phyloP scores from a whole-genome alignment of 2,113 vertebrate genomes.

The Calidris pygmaea region DNA sequence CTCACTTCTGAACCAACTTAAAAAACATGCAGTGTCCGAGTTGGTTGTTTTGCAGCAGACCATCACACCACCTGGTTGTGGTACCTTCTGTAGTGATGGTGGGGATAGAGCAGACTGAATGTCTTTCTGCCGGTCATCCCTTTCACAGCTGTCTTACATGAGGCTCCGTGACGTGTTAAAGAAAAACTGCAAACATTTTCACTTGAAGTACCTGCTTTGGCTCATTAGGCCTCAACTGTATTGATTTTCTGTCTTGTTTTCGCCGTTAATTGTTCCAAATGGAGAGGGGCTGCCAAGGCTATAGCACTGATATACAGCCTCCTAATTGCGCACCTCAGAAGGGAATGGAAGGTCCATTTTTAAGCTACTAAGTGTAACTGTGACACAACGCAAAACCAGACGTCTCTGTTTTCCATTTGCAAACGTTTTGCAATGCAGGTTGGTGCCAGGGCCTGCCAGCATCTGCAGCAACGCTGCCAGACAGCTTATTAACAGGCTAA shows the following conservation, averaged over 20 bases:
- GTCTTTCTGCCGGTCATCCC: neutral
- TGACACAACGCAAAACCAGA: neutral
- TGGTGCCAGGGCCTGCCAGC: neutral
- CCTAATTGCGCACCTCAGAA: neutral
- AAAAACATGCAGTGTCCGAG: neutral
- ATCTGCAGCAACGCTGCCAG: neutral
- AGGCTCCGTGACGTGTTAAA: neutral
- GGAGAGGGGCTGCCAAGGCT: neutral
- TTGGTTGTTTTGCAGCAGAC: neutral
- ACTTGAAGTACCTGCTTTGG: neutral
- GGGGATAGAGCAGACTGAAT: neutral
- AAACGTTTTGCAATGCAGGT: neutral
- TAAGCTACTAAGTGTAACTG: neutral
- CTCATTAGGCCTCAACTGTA: neutral
- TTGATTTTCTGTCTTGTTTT: constrained; percentile 21
- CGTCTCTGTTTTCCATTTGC: neutral
- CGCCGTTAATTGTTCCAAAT: constrained; percentile 6
- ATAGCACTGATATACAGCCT: neutral
- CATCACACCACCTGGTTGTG: neutral
- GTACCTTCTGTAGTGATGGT: neutral
- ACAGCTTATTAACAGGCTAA: neutral
- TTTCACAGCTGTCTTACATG: rapidly evolving
- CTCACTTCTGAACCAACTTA: neutral
- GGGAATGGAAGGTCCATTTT: neutral
- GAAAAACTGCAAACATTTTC: constrained; percentile 24